Percentiles rank a stretch among this genome's conserved stretches.
Conservation (phyloP, 1,140 invertebrate species). For the Atta texana region DNA sequence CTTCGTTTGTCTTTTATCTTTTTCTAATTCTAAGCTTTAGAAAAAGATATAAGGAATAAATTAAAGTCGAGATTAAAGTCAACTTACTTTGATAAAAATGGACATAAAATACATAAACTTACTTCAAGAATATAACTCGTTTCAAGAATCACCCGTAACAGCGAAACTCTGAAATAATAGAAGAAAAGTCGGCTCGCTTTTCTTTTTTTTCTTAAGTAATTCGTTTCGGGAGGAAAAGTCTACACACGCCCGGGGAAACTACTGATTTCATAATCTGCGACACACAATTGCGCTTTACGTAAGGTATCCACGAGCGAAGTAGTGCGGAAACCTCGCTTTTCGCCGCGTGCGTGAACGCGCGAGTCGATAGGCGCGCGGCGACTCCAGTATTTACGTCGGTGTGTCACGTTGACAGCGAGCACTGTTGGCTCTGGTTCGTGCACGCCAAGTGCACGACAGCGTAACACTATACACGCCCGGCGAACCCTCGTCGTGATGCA, state of each 20-base stretch:
- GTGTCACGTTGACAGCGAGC: slow-evolving; percentile 48
- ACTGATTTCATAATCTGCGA: not conserved
- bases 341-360: not conserved
- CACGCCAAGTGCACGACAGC: not conserved
- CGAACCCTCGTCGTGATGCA: not conserved
- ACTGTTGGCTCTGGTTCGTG: too few species aligned
- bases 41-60: too few species aligned
- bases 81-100: too few species aligned
- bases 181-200: not conserved
- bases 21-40: too few species aligned
- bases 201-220: not conserved
- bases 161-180: not conserved
- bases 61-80: too few species aligned
- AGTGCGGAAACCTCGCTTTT: slow-evolving; percentile 14
- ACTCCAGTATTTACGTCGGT: slow-evolving; percentile 43
- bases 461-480: not conserved
- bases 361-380: slow-evolving; percentile 21
- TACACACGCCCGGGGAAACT: not conserved
- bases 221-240: slow-evolving; percentile 1
- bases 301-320: slow-evolving; percentile 6
- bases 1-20: too few species aligned
- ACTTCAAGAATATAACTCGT: too few species aligned
- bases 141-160: not conserved
- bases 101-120: not conserved
- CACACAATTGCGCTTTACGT: slow-evolving; percentile 12